Evolutionary conservation across 2,113 vertebrate genomes (phyloP), one percentile per base, ranked within the genome.

Genomic region (Puntigrus tetrazona): DNA sequence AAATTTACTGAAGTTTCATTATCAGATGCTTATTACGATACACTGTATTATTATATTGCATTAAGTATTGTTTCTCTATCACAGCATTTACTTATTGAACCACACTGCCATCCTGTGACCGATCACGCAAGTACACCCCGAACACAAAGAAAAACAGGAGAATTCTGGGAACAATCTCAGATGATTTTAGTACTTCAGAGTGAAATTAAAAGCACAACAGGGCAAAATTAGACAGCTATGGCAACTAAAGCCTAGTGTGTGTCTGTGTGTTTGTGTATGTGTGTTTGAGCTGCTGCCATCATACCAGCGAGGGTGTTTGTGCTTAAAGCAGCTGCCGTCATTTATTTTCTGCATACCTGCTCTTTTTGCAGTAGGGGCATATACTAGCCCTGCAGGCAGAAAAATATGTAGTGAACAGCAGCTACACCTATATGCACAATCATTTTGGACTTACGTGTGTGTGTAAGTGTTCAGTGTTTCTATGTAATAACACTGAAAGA

Each of bases 311-410:
- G 22, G 4, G 27, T 29, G 84, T 27, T 47, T 75, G 38, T n/a
- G 50, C 31, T 57, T 47, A 75, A 79, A 63, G 55, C 77, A 79
- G 77, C 36, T 79, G 55, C 77, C 27, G 77, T 29, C 55, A 18
- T 78, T 59, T 78, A 14, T 38, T 85, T 86, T 77, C 79, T 87
- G 82, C 85, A 70, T 89, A 90, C 88, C 89, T 90, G 82, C 57
- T 88, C 83, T 83, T 89, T 88, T 84, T 87, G 88, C 89, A 90
- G 88, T 82, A 89, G 77, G 87, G 88, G 86, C 89, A 90, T 85
- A 85, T 87, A 87, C 81, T 85, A 83, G 86, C 82, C 88, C 88
- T 90, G 86, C 81, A 89, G 87, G 84, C 81, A 84, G 78, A 88
- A 57, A 81, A 65, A 89, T 82, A 70, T 63, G 77, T 38, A 45